phyloP scores from a whole-genome alignment of 2,888 invertebrate species.

The Synergus itoensis region DNA sequence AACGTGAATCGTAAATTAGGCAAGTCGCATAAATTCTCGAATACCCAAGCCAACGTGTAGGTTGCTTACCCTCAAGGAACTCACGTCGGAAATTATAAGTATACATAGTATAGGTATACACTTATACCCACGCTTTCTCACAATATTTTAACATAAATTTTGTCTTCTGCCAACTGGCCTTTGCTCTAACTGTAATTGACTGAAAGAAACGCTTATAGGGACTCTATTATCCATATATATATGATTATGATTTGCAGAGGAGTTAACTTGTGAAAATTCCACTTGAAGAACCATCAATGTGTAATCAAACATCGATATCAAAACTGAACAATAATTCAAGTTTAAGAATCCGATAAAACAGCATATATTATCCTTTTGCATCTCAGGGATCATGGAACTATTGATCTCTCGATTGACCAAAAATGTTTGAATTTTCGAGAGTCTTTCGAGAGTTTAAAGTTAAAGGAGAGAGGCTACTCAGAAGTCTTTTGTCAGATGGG shows the following conservation, averaged over 20 bases:
- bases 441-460: not conserved
- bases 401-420: not conserved
- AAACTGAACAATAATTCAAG: not conserved
- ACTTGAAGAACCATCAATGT: no score
- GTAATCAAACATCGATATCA: not conserved
- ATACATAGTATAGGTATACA: not conserved
- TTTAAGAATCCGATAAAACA: not conserved
- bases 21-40: constrained; percentile 52
- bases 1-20: constrained; percentile 51
- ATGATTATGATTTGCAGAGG: no score
- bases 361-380: not conserved
- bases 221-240: not conserved
- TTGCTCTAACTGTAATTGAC: not conserved
- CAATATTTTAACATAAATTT: constrained; percentile 50
- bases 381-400: not conserved
- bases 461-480: constrained; percentile 8
- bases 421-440: no score
- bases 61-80: constrained; percentile 47
- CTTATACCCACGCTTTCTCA: constrained; percentile 45
- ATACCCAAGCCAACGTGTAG: constrained; percentile 40
- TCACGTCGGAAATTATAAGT: constrained; percentile 40
- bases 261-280: no score
- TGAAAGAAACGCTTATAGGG: not conserved
- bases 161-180: not conserved
- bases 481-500: constrained; percentile 14